Evolutionary conservation across 2,888 invertebrate species (phyloP), one percentile per base, ranked within the genome.

Genomic region (Sussaba pulchella): DNA sequence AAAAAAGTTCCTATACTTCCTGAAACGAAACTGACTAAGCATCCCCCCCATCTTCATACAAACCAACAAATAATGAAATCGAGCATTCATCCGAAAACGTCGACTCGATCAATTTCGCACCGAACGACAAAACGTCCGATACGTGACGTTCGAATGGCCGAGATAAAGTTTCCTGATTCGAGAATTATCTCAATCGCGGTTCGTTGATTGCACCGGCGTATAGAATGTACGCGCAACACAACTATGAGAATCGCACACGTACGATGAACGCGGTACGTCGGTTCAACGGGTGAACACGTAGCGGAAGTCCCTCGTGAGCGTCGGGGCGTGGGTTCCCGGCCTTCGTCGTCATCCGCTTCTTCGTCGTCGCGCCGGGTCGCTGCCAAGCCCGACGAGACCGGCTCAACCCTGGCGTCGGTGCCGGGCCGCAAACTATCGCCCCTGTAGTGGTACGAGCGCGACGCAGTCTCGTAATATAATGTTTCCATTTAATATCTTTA

Each of bases 401-500:
- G 41, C 61, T 8, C 5, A 14, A 19, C 19, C 4, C 19, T 21
- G 12, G 24, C 52, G 1, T 52, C 9, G 21, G 24, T 21, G 14
- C 39, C 39, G 3, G 10, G 17, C 9, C 61, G 12, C 43, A 6
- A 21, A n/a, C 8, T 19, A 19, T 43, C 39, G 17, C 57, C 9
- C 41, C 24, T 50, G 61, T 50, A 59, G 43, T 36, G 70, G 71
- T 24, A n/a, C 54, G 43, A 61, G 61, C 74, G 67, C 67, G 43
- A 76, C 72, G 69, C 50, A 69, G 69, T 19, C 82, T 83, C 82
- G 88, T 88, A 88, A 89, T 89, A 89, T 90, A 91, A 91, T 89
- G 89, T 90, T 89, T 89, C 89, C 89, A 88, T 91, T 91, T 91
- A 91, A 91, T 90, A 90, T 91, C 89, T 90, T 90, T 91, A 90